Conservation (phyloP, 2,797 vertebrate genomes). For the Heteromormyrus szaboi region DNA sequence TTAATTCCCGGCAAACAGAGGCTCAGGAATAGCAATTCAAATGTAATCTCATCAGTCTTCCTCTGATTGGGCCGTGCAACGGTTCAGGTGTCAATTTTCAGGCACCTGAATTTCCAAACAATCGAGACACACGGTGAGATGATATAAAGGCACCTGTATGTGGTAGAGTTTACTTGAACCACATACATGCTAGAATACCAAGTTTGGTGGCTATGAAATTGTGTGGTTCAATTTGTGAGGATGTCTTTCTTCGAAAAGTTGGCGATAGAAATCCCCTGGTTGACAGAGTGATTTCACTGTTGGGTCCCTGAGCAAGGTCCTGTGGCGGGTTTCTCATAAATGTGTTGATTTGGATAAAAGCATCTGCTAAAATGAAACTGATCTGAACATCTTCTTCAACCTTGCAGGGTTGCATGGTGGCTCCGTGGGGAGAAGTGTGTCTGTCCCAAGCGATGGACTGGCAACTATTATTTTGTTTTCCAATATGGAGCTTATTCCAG, state of each 20-base stretch:
- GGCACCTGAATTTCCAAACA: constrained; percentile 19
- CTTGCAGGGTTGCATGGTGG: not conserved
- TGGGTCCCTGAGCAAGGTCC: not conserved
- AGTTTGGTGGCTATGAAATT: not conserved
- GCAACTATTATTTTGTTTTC: not conserved
- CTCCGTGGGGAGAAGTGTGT: not conserved
- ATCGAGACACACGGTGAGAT: constrained; percentile 10
- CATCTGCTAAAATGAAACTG: not conserved
- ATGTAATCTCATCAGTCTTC: constrained; percentile 28
- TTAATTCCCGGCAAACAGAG: constrained; percentile 17
- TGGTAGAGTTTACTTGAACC: not conserved
- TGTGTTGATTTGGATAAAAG: not conserved
- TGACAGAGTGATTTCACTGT: not conserved
- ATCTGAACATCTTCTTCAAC: not conserved
- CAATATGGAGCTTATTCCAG: not conserved
- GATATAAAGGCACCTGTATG: not conserved
- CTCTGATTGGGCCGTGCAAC: constrained; percentile 11
- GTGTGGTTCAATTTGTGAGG: not conserved
- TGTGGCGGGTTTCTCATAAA: not conserved
- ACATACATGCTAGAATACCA: not conserved
- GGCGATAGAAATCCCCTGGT: not conserved
- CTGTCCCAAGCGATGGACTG: not conserved
- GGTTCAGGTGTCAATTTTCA: constrained; percentile 20
- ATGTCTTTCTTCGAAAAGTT: not conserved
- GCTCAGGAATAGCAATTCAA: constrained; percentile 33